Conservation (phyloP, 2,888 invertebrate genomes). For the Netelia inedita region DNA sequence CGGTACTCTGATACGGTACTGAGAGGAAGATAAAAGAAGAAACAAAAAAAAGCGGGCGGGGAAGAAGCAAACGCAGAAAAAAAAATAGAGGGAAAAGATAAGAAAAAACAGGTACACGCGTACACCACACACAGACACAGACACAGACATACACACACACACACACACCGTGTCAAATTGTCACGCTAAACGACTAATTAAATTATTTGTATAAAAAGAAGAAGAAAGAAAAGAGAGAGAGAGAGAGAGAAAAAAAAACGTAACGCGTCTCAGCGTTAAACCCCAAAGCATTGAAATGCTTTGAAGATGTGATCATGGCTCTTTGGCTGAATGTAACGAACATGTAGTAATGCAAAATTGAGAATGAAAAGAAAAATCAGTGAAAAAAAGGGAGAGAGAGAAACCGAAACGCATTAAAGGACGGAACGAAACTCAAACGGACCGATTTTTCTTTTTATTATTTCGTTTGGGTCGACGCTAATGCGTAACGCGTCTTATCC, state of each 20-base stretch:
- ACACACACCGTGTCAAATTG: conserved; percentile 72
- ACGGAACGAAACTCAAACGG: conserved; percentile 32
- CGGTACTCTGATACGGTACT: conserved; percentile 81
- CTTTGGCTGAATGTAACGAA: conserved; percentile 56
- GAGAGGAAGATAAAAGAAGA: conserved; percentile 50
- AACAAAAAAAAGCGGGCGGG: conserved; percentile 53
- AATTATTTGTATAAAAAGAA: conserved; percentile 80
- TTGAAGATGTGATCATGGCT: conserved; percentile 79
- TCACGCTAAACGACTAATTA: conserved; percentile 78
- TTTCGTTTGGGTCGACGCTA: conserved; percentile 29
- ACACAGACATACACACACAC: conserved; percentile 37
- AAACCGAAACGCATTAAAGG: conserved; percentile 43
- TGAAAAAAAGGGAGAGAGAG: conserved; percentile 26
- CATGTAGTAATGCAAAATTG: conserved; percentile 15
- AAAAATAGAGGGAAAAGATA: conserved; percentile 36
- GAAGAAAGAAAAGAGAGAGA: conserved; percentile 69
- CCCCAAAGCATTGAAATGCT: conserved; percentile 73
- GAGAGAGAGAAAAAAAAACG: conserved; percentile 64
- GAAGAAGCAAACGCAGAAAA: conserved; percentile 47
- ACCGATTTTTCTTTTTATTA: conserved; percentile 11
- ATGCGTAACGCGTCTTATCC: conserved; percentile 58
- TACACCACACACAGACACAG: conserved; percentile 61
- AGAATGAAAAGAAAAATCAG: not conserved
- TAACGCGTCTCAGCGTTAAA: conserved; percentile 74
- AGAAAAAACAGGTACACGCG: conserved; percentile 22